These are phyloP conservation scores for Phainopepla nitens DNA, from an alignment of 2,113 vertebrate genomes.

Conservation along the genomic window DNA sequence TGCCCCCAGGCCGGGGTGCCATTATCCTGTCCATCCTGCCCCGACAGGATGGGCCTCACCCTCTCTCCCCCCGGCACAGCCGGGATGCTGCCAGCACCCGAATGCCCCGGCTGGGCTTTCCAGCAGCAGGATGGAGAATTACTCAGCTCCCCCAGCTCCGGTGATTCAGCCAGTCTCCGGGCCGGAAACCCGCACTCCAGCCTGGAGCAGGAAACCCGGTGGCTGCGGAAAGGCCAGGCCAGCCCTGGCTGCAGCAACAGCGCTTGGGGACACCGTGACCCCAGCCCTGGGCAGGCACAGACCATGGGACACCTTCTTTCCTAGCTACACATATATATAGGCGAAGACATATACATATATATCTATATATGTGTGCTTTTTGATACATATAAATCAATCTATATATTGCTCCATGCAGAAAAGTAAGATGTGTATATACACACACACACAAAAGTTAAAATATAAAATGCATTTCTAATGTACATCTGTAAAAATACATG, in stretches of 20 bases:
- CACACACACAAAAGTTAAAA: neutral
- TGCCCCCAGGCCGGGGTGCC: neutral
- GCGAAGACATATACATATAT: neutral
- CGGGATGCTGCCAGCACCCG: rapidly evolving
- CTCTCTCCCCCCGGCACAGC: neutral
- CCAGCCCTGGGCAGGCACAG: neutral
- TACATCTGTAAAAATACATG: neutral
- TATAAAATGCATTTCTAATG: neutral
- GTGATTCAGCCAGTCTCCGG: constrained; percentile 18
- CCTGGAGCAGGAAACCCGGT: neutral
- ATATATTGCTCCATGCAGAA: neutral
- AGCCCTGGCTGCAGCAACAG: neutral
- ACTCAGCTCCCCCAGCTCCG: neutral
- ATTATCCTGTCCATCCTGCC: neutral
- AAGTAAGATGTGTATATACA: neutral
- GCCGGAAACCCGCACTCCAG: neutral
- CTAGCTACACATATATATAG: too few species aligned
- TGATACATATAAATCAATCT: neutral
- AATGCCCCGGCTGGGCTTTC: neutral
- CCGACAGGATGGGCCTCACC: neutral
- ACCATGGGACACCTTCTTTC: neutral
- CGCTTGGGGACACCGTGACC: rapidly evolving
- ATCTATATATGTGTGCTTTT: neutral
- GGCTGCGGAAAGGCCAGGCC: neutral
- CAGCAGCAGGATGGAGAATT: neutral